Percentiles rank a stretch among this genome's conserved stretches.
phyloP scores from a whole-genome alignment of 2,797 vertebrate genomes.

The Sebastes paucispinis region DNA sequence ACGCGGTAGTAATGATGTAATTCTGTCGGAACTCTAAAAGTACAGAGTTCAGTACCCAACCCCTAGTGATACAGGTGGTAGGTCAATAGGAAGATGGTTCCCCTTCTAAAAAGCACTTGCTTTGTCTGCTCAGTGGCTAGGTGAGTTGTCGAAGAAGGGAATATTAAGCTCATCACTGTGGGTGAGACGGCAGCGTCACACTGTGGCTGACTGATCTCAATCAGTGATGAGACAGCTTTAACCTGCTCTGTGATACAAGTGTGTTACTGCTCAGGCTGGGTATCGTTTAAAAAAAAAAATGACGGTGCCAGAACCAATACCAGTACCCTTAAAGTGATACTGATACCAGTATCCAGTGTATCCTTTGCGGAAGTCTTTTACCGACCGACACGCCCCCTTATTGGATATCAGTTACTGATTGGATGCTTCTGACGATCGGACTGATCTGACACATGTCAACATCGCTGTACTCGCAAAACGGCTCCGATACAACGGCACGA shows the following conservation, averaged over 20 bases:
- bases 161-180: conserved; percentile 76
- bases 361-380: too few relatives aligned
- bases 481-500: too few relatives aligned
- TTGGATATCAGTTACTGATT: too few relatives aligned
- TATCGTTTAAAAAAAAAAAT: too few relatives aligned
- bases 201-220: conserved; percentile 81
- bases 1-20: too few relatives aligned
- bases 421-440: too few relatives aligned
- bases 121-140: conserved; percentile 78
- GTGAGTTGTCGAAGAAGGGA: conserved; percentile 88
- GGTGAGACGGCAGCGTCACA: conserved; percentile 80
- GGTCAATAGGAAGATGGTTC: background rate
- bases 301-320: too few relatives aligned
- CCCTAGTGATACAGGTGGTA: background rate
- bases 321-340: too few relatives aligned
- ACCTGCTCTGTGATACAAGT: background rate
- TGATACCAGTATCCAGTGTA: too few relatives aligned
- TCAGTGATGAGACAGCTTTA: conserved; percentile 78
- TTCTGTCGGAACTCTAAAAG: background rate
- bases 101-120: conserved; percentile 89
- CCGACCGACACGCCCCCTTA: too few relatives aligned
- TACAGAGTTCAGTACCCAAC: background rate
- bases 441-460: too few relatives aligned
- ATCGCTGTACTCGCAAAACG: too few relatives aligned
- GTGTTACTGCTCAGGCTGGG: background rate